Evolutionary conservation across 2,113 vertebrate genomes (phyloP), one percentile per base, ranked within the genome.

Genomic region (Glaucomys volans): DNA sequence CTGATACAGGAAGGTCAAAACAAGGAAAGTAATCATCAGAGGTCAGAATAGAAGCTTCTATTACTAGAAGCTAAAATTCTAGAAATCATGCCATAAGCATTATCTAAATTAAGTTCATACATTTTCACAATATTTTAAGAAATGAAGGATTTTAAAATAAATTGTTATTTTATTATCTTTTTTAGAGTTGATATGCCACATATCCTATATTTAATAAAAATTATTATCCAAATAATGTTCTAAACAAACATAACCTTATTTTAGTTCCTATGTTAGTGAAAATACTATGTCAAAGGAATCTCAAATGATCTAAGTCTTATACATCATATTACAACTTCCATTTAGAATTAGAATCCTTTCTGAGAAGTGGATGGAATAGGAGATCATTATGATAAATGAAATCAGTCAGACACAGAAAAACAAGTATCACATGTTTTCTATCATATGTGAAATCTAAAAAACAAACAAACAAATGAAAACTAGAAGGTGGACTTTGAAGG

Each of bases 1-100:
- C 90, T 98, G 88, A 97, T 76, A 95, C 42, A 88, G 92, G 96
- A 98, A 98, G 98, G 98, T 98, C 98, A 98, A 98, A 98, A 98
- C 97, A 97, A 97, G 91, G 95, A 97, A 98, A 97, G 82, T 93
- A 96, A 97, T 98, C 97, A 98, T 96, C 95, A 97, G 95, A 81
- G 37, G 71, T 80, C 64, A 96, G 69, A 96, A 94, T 26, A 84
- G 50, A 90, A 82, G 8, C 35, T 69, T 97, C 47, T 54, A 8
- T 64, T n/a, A 72, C 54, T 94, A 81, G 54, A 87, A 66, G 14
- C 20, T 66, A 64, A 35, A 86, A 42, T 66, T 75, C 44, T 90
- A 66, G 35, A 86, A 80, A 67, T 86, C 66, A 72, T 66, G 5
- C 1, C 28, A 59, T 81, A 75, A 71, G 26, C 54, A 32, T 30